Conservation (phyloP, 2,888 invertebrate species). For the Hylaea fasciaria region DNA sequence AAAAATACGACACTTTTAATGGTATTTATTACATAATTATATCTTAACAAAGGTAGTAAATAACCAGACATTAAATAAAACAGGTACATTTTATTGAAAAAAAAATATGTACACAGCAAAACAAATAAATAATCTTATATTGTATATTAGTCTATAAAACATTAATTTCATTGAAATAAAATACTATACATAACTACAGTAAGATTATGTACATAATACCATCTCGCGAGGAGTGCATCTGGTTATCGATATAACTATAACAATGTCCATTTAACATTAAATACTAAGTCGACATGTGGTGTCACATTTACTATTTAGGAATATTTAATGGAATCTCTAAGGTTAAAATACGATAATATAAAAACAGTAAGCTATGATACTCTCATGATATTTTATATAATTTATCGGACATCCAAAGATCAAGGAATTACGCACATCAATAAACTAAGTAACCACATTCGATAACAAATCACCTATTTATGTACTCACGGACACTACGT, state of each 20-base stretch:
- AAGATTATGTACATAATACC: slow-evolving; percentile 84
- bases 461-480: slow-evolving; percentile 74
- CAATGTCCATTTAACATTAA: slow-evolving; percentile 81
- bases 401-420: slow-evolving; percentile 72
- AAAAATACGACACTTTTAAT: too few relatives aligned
- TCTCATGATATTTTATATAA: slow-evolving; percentile 68
- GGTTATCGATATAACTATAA: slow-evolving; percentile 75
- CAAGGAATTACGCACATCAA: slow-evolving; percentile 70
- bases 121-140: slow-evolving; percentile 85
- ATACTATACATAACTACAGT: slow-evolving; percentile 84
- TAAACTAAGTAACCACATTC: slow-evolving; percentile 76
- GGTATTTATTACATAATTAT: too few relatives aligned
- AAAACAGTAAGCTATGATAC: slow-evolving; percentile 79
- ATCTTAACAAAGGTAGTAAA: slow-evolving; percentile 20
- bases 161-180: slow-evolving; percentile 85
- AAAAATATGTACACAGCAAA: slow-evolving; percentile 85
- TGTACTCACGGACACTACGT: slow-evolving; percentile 69
- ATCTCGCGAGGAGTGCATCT: slow-evolving; percentile 73
- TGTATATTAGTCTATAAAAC: slow-evolving; percentile 85
- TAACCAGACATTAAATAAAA: slow-evolving; percentile 69
- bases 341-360: slow-evolving; percentile 75
- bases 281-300: slow-evolving; percentile 78
- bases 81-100: slow-evolving; percentile 85
- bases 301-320: slow-evolving; percentile 74
- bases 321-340: slow-evolving; percentile 72